Evolutionary conservation across 2,113 vertebrate species (phyloP), one percentile per base, ranked within the genome.

Genomic region (Heliornis fulica): DNA sequence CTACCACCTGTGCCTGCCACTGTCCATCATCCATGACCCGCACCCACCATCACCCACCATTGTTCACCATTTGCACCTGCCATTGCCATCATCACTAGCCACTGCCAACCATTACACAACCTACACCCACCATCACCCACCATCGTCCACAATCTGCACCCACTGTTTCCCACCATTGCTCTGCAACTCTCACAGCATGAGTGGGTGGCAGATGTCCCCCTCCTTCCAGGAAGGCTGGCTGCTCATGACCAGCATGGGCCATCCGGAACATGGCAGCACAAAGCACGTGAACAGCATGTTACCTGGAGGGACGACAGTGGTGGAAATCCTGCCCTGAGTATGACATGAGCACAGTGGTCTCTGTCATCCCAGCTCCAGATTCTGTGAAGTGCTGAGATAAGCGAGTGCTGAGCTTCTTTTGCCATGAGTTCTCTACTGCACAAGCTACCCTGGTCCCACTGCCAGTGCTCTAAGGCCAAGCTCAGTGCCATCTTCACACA

Each of bases 301-400:
- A 32, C n/a, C 28, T 15, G 2, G 21, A 59, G 10, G 7, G 36
- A 7, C 12, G 20, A 2, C 0, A 0, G 43, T 0, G 0, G 15
- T 32, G 65, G 25, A 56, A 32, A 15, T 19, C 18, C 29, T 7
- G 9, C 15, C 10, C 31, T 2, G 3, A 50, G 32, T 13, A 4
- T 11, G n/a, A 25, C 5, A 9, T 8, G 2, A 1, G 32, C 34
- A 43, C 43, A 34, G 84, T 20, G 11, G 2, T 15, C 22, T n/a
- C 48, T 15, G 4, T 13, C n/a, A 38, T 59, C 28, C 21, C 48
- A 20, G 3, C 32, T 72, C 9, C 36, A 6, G 40, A 7, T 31
- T 28, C 56, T 36, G n/a, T 2, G 2, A 43, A 20, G 7, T 38
- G n/a, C 28, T 45, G 61, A 45, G 51, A 26, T 25, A 26, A 48